Base-by-base conservation (phyloP, 2,113 vertebrate genomes). In the Cynoglossus semilaevis region DNA sequence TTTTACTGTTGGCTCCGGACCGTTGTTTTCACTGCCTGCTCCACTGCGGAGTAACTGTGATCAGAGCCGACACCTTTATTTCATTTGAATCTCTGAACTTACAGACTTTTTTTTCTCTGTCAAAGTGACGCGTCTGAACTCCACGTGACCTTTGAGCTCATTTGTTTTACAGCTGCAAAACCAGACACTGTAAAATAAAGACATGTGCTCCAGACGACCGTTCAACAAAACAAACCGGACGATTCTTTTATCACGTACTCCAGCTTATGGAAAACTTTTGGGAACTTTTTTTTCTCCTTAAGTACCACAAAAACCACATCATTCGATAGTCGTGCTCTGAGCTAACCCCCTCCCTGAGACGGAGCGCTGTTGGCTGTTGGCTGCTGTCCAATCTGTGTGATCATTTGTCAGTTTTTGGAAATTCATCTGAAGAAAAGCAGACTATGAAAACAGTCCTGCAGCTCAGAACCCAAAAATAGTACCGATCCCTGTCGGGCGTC, bases 361-460 rank as follows among this genome's bases (percentile, higher is more conserved):
- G 79, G 84, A 73, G 55, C 73, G n/a, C n/a, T n/a, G n/a, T n/a
- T n/a, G n/a, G 54, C 69, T 68, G 77, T 50, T 89, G 89, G 86
- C 67, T 10, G 15, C 50, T 36, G 48, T 51, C 71, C 71, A 76
- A n/a, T 51, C 12, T 54, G 74, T 60, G 57, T 53, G 62, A 56
- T 59, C 56, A 38, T 55, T 13, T 41, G 36, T 42, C 58, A 46
- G 18, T 74, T 72, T 77, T 75, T 70, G 38, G 17, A 79, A 63
- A 77, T 75, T 68, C 40, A 40, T 16, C 59, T 41, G 17, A 46
- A 72, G 68, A 51, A 64, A 22, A 55, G 54, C 67, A 79, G 35
- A 22, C 40, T 70, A n/a, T n/a, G n/a, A n/a, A n/a, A n/a, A n/a
- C n/a, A n/a, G n/a, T n/a, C n/a, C n/a, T n/a, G n/a, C n/a, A n/a